Evolutionary conservation across 2,888 invertebrate species (phyloP).

Genomic region (Drosophila paucipuncta): DNA sequence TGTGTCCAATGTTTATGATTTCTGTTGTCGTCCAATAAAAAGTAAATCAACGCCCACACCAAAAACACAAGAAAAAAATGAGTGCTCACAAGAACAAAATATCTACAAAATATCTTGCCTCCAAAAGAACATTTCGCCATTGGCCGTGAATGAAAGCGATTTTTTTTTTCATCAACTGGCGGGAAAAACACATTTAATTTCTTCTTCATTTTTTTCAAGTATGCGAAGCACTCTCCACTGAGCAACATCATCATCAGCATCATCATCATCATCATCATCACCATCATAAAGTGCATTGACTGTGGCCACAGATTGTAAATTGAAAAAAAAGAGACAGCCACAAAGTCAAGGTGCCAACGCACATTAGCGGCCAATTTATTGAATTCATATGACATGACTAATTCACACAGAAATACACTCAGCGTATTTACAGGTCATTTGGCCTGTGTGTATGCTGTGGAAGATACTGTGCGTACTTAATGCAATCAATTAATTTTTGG

Average conservation of each 20-base stretch:
- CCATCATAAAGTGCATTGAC: slow-evolving; percentile 38
- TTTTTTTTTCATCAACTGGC: slow-evolving; percentile 31
- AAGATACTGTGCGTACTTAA: slow-evolving; percentile 21
- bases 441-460: background rate
- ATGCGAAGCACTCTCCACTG: slow-evolving; percentile 19
- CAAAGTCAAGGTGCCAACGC: slow-evolving; percentile 35
- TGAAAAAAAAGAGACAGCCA: background rate
- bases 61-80: background rate
- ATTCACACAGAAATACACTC: background rate
- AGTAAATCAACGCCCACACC: slow-evolving; percentile 47
- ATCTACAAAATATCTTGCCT: slow-evolving; percentile 18
- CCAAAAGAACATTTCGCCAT: slow-evolving; percentile 23
- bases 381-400: background rate
- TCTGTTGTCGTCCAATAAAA: slow-evolving; percentile 32
- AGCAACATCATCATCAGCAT: slow-evolving; percentile 2
- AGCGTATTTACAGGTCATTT: background rate
- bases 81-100: background rate
- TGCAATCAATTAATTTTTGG: slow-evolving; percentile 30
- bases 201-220: slow-evolving; percentile 7
- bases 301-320: slow-evolving; percentile 10
- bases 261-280: background rate
- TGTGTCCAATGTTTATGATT: slow-evolving; percentile 61
- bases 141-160: slow-evolving; percentile 52
- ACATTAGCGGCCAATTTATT: slow-evolving; percentile 10
- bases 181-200: slow-evolving; percentile 8